Base-by-base conservation (phyloP, 1,140 invertebrate genomes). In the Thalassaphorura encarpata region DNA sequence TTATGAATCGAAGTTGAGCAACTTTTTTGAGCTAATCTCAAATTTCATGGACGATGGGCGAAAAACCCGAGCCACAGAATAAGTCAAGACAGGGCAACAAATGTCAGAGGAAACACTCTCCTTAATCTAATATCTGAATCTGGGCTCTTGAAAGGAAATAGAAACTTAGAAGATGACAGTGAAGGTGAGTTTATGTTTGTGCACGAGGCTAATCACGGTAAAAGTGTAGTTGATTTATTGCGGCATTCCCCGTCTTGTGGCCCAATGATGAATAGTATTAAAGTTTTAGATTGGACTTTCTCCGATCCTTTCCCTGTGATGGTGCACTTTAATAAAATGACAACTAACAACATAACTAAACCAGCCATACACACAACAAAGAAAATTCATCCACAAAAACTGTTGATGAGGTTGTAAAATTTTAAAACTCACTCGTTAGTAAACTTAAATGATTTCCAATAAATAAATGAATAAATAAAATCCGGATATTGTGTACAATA, bases 111-210 rank as follows among this genome's bases (percentile, higher is more conserved):
- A 11, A 36, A n/a, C 8, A 36, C n/a, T 11, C 33, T 36, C n/a
- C n/a, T 36, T 11, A n/a, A 36, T 36, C 33, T 36, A 11, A 36
- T 36, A 8, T 8, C 8, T 8, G 33, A 8, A 8, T 11, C 8
- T n/a, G n/a, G n/a, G 8, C 15, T n/a, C 26, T 23, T 8, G 15
- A 11, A 23, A 6, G 13, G 46, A 6, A 48, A 48, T 48, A 24
- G 46, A 11, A 13, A 6, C 23, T 13, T 26, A 6, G 26, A 48
- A 6, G 21, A 19, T 6, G 46, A 48, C 23, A 23, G 19, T 5
- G 26, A 28, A 48, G 46, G 46, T 6, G 46, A 48, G 19, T 26
- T 48, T 48, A 48, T 24, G 19, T 28, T 48, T 26, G 26, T 48
- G 26, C 13, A 48, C 26, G 8, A 36, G n/a, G 33, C 33, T 36